These are phyloP conservation scores for Cremastinae sp. DNA, from an alignment of 2,888 invertebrate genomes.

Conservation along the genomic window DNA sequence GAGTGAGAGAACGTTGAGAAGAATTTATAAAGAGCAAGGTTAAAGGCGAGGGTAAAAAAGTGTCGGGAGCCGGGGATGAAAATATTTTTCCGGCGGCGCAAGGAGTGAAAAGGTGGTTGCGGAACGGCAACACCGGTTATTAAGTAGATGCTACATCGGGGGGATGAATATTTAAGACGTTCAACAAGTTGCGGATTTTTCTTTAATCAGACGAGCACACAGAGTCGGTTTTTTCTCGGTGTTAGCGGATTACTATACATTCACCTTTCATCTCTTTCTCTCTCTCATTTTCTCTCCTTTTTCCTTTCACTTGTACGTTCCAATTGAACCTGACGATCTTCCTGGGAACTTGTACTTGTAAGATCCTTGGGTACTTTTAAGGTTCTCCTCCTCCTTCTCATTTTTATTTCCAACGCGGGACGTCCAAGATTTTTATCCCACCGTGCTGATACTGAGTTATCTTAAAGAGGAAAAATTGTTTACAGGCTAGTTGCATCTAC, in stretches of 20 bases:
- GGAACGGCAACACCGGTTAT: conserved; percentile 77
- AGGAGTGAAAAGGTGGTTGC: conserved; percentile 59
- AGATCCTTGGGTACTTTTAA: background rate
- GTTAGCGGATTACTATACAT: conserved; percentile 32
- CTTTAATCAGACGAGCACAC: conserved; percentile 69
- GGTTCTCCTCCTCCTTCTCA: conserved; percentile 24
- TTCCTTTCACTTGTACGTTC: conserved; percentile 37
- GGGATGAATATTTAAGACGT: conserved; percentile 80
- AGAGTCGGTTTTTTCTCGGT: conserved; percentile 30
- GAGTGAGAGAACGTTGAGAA: background rate
- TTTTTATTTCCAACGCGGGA: conserved; percentile 32
- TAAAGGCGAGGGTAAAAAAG: conserved; percentile 37
- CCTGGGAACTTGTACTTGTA: conserved; percentile 15
- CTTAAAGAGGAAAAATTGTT: conserved; percentile 49
- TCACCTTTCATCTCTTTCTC: conserved; percentile 25
- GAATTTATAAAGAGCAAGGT: background rate
- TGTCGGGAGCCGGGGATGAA: conserved; percentile 62
- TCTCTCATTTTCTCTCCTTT: conserved; percentile 24
- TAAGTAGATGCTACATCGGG: conserved; percentile 78
- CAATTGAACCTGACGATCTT: conserved; percentile 61
- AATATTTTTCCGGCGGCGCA: conserved; percentile 60
- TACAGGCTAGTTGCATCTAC: conserved; percentile 21
- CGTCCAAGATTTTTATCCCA: conserved; percentile 48
- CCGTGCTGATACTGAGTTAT: conserved; percentile 38
- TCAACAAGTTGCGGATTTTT: conserved; percentile 80